Base-by-base conservation (phyloP, 2,113 vertebrate species). In the Anhinga anhinga region DNA sequence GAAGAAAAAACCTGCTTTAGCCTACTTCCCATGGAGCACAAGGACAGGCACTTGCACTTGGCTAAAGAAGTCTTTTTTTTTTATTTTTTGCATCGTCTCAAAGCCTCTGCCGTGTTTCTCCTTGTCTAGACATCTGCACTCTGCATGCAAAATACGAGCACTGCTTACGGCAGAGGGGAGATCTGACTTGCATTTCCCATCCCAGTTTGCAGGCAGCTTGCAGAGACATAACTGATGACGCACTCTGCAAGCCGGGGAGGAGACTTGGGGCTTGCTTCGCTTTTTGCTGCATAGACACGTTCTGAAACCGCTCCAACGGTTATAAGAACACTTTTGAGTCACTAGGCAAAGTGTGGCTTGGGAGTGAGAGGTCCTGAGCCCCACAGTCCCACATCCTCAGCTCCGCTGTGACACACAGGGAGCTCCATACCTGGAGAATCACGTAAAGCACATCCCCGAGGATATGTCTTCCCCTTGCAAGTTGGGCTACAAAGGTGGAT, bases 301-400 rank as follows among this genome's bases (percentile, higher is more conserved):
- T 38, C 82, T 8, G 11, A 23, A 82, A 45, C 15, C 4, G 1
- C 49, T 38, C 49, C 70, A n/a, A 0, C 0, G 1, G 14, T 11
- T 22, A 0, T 0, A 21, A 34, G 38, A 55, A 40, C 17, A 4
- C 26, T 10, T 34, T 19, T 8, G 3, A 61, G 45, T 16, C 27
- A 7, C 36, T 40, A 50, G 21, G 22, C 10, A 65, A 85, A 80
- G 58, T 2, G 5, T 4, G 13, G 30, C 12, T 17, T 5, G 6
- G 59, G 34, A 71, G 2, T 0, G 11, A 55, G 52, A 76, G 25
- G 61, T 32, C 25, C 78, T 11, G 82, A 70, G 58, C 58, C 59
- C 67, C 3, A 0, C 2, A 3, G 23, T 2, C n/a, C 29, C 36
- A 5, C 4, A 2, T 18, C 65, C 45, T 26, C 9, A 1, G 32